phyloP scores from a whole-genome alignment of 2,797 vertebrate genomes.

The Scolopax rusticola region DNA sequence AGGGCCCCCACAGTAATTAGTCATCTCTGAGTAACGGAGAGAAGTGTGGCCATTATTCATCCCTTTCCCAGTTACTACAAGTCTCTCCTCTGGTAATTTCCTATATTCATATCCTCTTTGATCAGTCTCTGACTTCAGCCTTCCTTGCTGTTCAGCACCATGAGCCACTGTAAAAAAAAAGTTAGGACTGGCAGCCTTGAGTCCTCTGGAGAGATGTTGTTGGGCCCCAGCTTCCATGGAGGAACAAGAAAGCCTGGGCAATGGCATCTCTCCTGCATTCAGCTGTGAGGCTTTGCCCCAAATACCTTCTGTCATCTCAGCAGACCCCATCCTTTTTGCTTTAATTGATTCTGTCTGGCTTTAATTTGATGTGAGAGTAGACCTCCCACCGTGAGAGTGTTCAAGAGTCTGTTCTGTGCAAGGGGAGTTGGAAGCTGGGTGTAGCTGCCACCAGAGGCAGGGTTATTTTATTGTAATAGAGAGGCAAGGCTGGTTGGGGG shows the following conservation, averaged over 20 bases:
- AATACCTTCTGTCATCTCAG: constrained; percentile 36
- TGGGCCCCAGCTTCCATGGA: neutral
- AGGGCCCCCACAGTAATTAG: neutral
- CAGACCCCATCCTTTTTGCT: constrained; percentile 64
- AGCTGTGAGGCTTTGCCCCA: constrained; percentile 19
- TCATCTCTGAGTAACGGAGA: neutral
- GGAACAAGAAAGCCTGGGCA: neutral
- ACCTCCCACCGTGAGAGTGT: constrained; percentile 58
- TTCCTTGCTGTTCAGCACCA: neutral
- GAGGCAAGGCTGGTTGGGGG: neutral
- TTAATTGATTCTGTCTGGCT: constrained; percentile 75
- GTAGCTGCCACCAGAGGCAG: neutral
- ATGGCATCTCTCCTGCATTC: neutral
- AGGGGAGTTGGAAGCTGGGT: neutral
- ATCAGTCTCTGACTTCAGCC: neutral
- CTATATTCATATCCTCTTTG: neutral
- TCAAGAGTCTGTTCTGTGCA: neutral
- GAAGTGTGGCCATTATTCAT: neutral
- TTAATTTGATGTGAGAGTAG: constrained; percentile 61
- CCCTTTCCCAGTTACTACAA: neutral
- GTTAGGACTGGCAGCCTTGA: neutral
- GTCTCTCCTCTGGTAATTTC: neutral
- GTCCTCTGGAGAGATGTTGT: neutral
- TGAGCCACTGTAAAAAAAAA: neutral
- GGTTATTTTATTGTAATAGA: neutral